These are phyloP conservation scores for Zaprionus nigranus DNA, from an alignment of 1,140 invertebrate species.

Conservation along the genomic window DNA sequence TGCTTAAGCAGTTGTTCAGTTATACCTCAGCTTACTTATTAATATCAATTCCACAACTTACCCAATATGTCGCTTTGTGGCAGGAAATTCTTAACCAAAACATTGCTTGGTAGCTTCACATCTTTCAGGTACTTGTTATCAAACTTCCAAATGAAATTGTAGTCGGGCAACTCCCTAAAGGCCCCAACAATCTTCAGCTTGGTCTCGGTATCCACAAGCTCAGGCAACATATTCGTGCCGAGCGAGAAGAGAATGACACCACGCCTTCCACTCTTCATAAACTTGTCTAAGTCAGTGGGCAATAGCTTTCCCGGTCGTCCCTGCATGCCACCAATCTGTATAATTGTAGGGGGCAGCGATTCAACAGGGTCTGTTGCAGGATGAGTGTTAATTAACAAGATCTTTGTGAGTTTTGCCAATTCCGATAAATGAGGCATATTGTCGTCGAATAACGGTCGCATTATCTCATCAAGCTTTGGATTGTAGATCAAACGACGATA, in stretches of 20 bases:
- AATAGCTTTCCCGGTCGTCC: slow-evolving; percentile 61
- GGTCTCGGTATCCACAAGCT: slow-evolving; percentile 11
- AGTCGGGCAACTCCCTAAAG: slow-evolving; percentile 43
- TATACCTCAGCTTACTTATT: no score
- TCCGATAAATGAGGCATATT: slow-evolving; percentile 28
- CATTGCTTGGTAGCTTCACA: slow-evolving; percentile 20
- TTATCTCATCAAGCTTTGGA: slow-evolving; percentile 29
- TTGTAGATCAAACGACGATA: slow-evolving; percentile 27
- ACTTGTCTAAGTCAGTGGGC: slow-evolving; percentile 16
- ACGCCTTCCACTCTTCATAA: slow-evolving; percentile 21
- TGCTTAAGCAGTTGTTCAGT: slow-evolving; percentile 38
- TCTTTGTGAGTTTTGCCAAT: slow-evolving; percentile 32
- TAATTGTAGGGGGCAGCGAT: slow-evolving; percentile 84
- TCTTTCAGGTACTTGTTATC: slow-evolving; percentile 34
- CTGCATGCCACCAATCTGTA: slow-evolving; percentile 86
- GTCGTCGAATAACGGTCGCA: slow-evolving; percentile 15
- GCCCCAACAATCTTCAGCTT: slow-evolving; percentile 51
- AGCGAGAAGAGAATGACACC: slow-evolving; percentile 31
- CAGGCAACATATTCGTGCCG: slow-evolving; percentile 37
- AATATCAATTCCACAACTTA: slow-evolving; percentile 4
- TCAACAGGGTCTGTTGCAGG: slow-evolving; percentile 79
- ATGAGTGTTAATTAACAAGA: slow-evolving; percentile 84
- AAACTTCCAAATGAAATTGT: slow-evolving; percentile 79
- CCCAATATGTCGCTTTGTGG: slow-evolving; percentile 63
- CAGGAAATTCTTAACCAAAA: slow-evolving; percentile 20